Conservation (phyloP, 2,113 vertebrate species). For the Castor canadensis region DNA sequence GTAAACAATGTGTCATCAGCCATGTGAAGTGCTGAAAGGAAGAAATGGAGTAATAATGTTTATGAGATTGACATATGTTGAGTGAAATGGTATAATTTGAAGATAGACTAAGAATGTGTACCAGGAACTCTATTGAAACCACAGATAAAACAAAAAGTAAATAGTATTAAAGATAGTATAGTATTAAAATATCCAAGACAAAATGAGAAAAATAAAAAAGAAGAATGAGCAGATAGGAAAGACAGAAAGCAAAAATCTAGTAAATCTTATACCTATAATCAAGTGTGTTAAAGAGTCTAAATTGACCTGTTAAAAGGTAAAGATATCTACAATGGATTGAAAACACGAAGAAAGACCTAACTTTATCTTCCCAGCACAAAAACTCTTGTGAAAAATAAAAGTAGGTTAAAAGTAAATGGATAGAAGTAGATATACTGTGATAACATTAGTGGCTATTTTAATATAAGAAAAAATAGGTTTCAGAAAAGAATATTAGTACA, state of each 20-base stretch:
- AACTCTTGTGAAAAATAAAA: background rate
- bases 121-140: background rate
- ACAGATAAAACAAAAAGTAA: background rate
- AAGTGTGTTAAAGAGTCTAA: no score
- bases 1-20: background rate
- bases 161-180: no score
- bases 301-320: background rate
- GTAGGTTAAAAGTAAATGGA: background rate
- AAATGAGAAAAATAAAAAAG: background rate
- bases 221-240: no score
- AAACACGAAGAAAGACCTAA: background rate
- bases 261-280: no score
- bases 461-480: background rate
- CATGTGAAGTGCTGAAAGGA: background rate
- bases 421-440: background rate
- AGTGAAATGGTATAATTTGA: background rate
- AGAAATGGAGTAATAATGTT: background rate
- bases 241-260: background rate
- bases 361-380: background rate
- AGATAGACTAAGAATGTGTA: background rate
- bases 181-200: background rate
- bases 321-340: background rate
- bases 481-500: background rate
- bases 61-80: background rate
- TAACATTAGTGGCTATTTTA: background rate